A percentile compares a stretch with the other conserved stretches of the same genome.
These are phyloP conservation scores for Lithophane socia DNA, from an alignment of 2,888 invertebrate genomes.

Conservation along the genomic window DNA sequence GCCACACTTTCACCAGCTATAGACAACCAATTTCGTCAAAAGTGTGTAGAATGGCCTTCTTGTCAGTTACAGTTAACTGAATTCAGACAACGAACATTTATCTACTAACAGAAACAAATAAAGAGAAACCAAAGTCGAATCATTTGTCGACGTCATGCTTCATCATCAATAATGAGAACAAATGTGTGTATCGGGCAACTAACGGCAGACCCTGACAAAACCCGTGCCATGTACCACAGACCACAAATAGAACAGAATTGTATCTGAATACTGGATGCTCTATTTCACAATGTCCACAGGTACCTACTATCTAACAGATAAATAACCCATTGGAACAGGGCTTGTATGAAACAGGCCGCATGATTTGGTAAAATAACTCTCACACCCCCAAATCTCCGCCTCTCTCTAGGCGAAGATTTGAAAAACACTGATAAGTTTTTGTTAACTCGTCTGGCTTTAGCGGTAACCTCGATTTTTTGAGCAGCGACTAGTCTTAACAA, in stretches of 20 bases:
- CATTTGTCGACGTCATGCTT: slow-evolving; percentile 39
- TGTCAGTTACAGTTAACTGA: neutral
- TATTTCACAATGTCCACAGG: neutral
- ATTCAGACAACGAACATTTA: neutral
- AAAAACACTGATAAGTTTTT: slow-evolving; percentile 10
- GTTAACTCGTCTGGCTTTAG: slow-evolving; percentile 3
- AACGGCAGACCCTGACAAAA: slow-evolving; percentile 3
- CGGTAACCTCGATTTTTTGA: neutral
- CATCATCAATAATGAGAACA: slow-evolving; percentile 42
- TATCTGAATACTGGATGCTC: neutral
- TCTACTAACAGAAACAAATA: slow-evolving; percentile 1
- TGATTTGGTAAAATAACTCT: neutral
- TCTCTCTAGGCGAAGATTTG: slow-evolving; percentile 6
- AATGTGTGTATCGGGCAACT: slow-evolving; percentile 24
- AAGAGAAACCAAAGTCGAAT: slow-evolving; percentile 38
- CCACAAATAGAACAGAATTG: slow-evolving; percentile 35
- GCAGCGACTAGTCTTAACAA: neutral
- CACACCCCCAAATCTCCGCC: neutral
- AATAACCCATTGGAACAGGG: neutral
- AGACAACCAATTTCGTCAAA: accelerated
- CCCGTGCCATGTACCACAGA: slow-evolving; percentile 1
- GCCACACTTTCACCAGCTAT: too few relatives aligned
- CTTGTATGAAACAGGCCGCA: neutral
- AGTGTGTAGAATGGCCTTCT: neutral
- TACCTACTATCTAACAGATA: slow-evolving; percentile 1